A percentile compares a stretch with the other conserved stretches of the same genome.
These are phyloP conservation scores for Rhinoderma darwinii DNA, from an alignment of 2,113 vertebrate species.

Conservation along the genomic window DNA sequence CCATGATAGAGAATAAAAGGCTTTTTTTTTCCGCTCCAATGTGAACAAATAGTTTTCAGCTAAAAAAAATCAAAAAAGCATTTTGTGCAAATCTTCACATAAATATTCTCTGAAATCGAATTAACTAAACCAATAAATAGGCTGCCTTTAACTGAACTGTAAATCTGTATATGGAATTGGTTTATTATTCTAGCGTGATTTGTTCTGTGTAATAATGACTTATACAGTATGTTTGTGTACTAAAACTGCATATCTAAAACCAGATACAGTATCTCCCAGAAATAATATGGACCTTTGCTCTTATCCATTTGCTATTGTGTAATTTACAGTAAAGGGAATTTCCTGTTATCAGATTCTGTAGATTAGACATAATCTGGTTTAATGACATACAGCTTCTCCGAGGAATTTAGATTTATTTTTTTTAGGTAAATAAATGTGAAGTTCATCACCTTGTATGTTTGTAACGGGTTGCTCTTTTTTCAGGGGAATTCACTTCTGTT, in stretches of 20 bases:
- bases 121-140: too few species aligned
- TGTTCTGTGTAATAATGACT: background rate
- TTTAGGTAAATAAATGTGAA: background rate
- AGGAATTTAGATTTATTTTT: background rate
- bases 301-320: background rate
- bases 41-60: too few species aligned
- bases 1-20: too few species aligned
- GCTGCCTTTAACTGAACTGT: background rate
- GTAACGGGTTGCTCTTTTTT: constrained; percentile 61
- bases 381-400: constrained; percentile 18
- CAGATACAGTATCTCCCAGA: background rate
- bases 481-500: constrained; percentile 97
- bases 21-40: too few species aligned
- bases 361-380: constrained; percentile 26
- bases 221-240: background rate
- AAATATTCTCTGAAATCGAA: too few species aligned
- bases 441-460: constrained; percentile 12
- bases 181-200: background rate
- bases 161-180: background rate
- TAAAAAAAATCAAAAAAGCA: too few species aligned
- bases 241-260: too few species aligned
- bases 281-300: constrained; percentile 5
- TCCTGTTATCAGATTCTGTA: constrained; percentile 20
- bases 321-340: constrained; percentile 18
- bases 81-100: too few species aligned